Base-by-base conservation (phyloP, 2,888 invertebrate genomes). In the Diabrotica balteata region DNA sequence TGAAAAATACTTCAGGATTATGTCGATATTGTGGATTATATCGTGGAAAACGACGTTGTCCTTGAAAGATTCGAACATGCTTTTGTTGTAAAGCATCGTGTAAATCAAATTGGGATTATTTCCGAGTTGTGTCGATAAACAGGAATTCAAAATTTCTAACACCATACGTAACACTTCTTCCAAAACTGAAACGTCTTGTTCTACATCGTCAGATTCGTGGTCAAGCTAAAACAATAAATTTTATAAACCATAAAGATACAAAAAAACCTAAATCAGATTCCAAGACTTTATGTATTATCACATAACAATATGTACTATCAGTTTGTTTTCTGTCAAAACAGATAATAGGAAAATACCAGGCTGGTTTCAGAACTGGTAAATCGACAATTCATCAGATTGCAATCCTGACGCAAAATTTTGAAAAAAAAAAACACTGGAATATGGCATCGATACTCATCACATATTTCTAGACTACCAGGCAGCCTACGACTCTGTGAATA, bases 81-180 rank as follows among this genome's bases (percentile, higher is more conserved):
- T 91, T 72, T 92, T 89, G 80, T 98, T 96, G 84, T 99, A 98
- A 46, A 99, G 87, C 76, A 99, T 85, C 0, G 97, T 96, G 84
- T 99, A 99, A 57, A 99, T 92, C 73, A 99, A 88, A 86, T 99
- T 93, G 7, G 96, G 89, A 88, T 95, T 94, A 86, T 95, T 90
- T 74, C 91, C 86, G 73, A 99, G 86, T 79, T 96, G 96, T 81
- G 94, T 91, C 0, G 94, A 91, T 61, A 99, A 87, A 80, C 95
- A 94, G 45, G 97, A 97, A 87, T 99, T 99, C 73, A 99, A 89
- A 69, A 99, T 98, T 86, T 99, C 99, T 70, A 99, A 84, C 11
- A 99, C 90, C 94, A 98, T 98, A 45, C 98, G 87, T 45, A 99
- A 87, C 0, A 98, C 97, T 84, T 98, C 98, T 84, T 98, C 98